A percentile compares a stretch with the other conserved stretches of the same genome.
phyloP scores from a whole-genome alignment of 2,888 invertebrate genomes.

The Drosophila leonis region DNA sequence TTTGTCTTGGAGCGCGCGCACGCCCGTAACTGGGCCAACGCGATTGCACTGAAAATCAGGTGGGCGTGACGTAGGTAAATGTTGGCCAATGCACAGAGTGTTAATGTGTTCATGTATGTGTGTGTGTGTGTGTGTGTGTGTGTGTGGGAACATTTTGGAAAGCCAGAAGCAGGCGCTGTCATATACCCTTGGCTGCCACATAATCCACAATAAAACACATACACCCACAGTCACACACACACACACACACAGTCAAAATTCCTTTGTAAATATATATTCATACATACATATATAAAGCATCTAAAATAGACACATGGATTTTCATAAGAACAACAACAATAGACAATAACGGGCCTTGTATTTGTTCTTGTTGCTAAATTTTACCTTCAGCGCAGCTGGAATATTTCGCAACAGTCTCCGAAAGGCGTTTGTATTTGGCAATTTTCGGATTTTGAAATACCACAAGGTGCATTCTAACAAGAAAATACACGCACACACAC shows the following conservation, averaged over 20 bases:
- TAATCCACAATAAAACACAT: constrained; percentile 67
- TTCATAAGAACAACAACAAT: constrained; percentile 68
- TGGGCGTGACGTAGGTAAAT: constrained; percentile 80
- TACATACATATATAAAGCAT: constrained; percentile 30
- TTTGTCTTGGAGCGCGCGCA: constrained; percentile 80
- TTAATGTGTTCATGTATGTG: constrained; percentile 20
- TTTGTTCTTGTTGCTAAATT: constrained; percentile 63
- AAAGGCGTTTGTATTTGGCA: constrained; percentile 77
- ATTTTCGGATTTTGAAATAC: constrained; percentile 79
- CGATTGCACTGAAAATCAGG: constrained; percentile 78
- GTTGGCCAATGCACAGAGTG: constrained; percentile 68
- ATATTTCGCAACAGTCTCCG: constrained; percentile 76
- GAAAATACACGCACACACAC: constrained; percentile 46
- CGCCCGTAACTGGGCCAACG: constrained; percentile 81
- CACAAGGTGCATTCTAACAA: constrained; percentile 80
- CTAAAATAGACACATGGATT: constrained; percentile 72
- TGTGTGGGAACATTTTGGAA: constrained; percentile 73
- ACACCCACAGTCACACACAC: constrained; percentile 15
- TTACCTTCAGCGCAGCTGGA: constrained; percentile 79
- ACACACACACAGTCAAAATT: constrained; percentile 17
- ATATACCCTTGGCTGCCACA: constrained; percentile 72
- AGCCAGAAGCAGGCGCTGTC: constrained; percentile 52
- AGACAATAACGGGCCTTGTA: constrained; percentile 62
- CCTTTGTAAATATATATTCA: constrained; percentile 49
- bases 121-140: constrained; percentile 14